Evolutionary conservation across 2,113 vertebrate species (phyloP).

Genomic region (Tupaia chinensis): DNA sequence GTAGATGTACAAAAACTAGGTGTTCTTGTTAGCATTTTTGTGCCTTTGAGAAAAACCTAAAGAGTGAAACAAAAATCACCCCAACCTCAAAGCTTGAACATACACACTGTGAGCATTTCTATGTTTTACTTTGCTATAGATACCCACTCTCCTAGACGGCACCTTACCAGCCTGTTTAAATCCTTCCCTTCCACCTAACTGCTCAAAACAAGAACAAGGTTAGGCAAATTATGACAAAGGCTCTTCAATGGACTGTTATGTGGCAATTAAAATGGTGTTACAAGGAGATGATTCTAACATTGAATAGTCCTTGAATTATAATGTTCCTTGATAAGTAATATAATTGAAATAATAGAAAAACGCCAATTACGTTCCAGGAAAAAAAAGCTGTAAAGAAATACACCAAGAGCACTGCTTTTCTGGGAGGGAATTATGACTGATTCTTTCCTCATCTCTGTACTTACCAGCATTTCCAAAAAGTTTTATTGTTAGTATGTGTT

Average conservation of each 20-base stretch:
- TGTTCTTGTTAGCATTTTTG: not conserved
- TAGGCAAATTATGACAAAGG: not conserved
- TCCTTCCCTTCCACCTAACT: not conserved
- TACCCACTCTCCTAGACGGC: not conserved
- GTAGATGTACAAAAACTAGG: not conserved
- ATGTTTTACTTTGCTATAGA: slow-evolving; percentile 21
- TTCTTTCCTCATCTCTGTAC: not conserved
- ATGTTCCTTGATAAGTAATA: not conserved
- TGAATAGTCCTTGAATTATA: not conserved
- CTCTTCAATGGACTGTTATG: not conserved
- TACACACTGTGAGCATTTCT: not conserved
- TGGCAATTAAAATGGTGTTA: not conserved
- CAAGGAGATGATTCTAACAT: not conserved
- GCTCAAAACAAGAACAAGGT: slow-evolving; percentile 29
- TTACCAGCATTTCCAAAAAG: not conserved
- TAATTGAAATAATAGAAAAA: not conserved
- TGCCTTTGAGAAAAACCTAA: not conserved
- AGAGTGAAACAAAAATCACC: slow-evolving; percentile 18
- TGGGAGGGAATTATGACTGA: not conserved
- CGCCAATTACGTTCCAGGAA: not conserved
- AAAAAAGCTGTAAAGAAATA: not conserved
- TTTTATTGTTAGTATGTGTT: slow-evolving; percentile 7
- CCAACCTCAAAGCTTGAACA: not conserved
- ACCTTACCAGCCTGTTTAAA: not conserved
- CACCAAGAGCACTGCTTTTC: not conserved